phyloP scores from a whole-genome alignment of 2,113 vertebrate species.

The Harpagus bidentatus region DNA sequence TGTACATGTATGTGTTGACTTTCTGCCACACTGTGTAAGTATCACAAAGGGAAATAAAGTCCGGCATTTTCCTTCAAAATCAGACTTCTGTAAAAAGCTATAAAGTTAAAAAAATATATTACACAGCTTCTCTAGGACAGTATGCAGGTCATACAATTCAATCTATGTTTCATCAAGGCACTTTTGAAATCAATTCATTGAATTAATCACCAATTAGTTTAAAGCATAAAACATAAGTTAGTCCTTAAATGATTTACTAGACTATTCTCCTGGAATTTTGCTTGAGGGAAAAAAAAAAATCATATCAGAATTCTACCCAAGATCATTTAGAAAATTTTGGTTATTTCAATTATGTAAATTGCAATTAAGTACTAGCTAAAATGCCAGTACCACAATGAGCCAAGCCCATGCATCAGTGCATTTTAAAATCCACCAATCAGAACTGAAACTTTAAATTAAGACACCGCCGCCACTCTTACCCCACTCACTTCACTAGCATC shows the following conservation, averaged over 20 bases:
- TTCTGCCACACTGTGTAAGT: background rate
- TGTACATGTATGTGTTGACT: background rate
- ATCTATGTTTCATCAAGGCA: background rate
- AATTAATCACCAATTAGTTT: background rate
- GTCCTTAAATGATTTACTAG: background rate
- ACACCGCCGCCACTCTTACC: accelerated
- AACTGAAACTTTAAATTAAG: background rate
- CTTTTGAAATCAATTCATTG: background rate
- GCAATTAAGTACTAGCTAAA: background rate
- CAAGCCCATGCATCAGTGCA: background rate
- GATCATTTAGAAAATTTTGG: background rate
- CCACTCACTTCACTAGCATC: background rate
- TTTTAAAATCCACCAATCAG: background rate
- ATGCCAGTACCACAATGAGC: background rate
- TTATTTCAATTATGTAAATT: background rate
- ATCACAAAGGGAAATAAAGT: background rate
- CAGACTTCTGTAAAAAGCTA: background rate
- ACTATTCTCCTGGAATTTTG: background rate
- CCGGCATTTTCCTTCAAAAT: background rate
- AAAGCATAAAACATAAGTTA: background rate
- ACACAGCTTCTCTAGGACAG: background rate
- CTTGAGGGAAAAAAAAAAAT: background rate
- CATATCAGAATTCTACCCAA: background rate
- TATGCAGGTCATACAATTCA: background rate
- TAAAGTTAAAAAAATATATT: background rate